Evolutionary conservation across 2,888 invertebrate species (phyloP).

Genomic region (Diaperis boleti): DNA sequence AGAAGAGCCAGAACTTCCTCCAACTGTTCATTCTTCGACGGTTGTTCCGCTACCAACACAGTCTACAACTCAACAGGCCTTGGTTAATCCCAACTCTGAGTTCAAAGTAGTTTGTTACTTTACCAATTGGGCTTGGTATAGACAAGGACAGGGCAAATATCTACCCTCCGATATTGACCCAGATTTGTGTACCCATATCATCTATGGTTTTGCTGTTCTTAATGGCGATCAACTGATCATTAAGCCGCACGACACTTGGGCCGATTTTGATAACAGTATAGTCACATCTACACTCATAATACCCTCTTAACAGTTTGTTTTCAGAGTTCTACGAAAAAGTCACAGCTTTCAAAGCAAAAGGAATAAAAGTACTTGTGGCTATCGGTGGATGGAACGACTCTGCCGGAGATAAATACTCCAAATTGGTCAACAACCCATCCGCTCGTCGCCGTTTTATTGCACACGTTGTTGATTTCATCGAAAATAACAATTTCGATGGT

Average conservation of each 20-base stretch:
- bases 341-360: conserved; percentile 77
- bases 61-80: conserved; percentile 43
- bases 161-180: conserved; percentile 86
- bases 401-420: conserved; percentile 88
- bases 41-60: conserved; percentile 40
- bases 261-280: conserved; percentile 89
- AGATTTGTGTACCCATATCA: conserved; percentile 89
- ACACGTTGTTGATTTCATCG: conserved; percentile 82
- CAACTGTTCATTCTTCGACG: conserved; percentile 45
- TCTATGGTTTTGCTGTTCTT: conserved; percentile 92
- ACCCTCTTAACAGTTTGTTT: conserved; percentile 48
- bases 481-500: conserved; percentile 87
- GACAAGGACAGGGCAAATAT: conserved; percentile 84
- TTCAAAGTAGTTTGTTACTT: conserved; percentile 92
- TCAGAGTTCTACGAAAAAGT: conserved; percentile 90
- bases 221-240: conserved; percentile 81
- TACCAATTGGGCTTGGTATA: conserved; percentile 96
- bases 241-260: conserved; percentile 89
- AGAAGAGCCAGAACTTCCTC: conserved; percentile 37
- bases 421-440: conserved; percentile 79
- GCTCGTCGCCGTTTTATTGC: conserved; percentile 80
- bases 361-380: conserved; percentile 86
- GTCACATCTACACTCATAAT: neutral
- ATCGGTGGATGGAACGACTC: conserved; percentile 98
- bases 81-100: conserved; percentile 56